These are phyloP conservation scores for Bellardia bayeri DNA, from an alignment of 2,888 invertebrate species.

Conservation along the genomic window DNA sequence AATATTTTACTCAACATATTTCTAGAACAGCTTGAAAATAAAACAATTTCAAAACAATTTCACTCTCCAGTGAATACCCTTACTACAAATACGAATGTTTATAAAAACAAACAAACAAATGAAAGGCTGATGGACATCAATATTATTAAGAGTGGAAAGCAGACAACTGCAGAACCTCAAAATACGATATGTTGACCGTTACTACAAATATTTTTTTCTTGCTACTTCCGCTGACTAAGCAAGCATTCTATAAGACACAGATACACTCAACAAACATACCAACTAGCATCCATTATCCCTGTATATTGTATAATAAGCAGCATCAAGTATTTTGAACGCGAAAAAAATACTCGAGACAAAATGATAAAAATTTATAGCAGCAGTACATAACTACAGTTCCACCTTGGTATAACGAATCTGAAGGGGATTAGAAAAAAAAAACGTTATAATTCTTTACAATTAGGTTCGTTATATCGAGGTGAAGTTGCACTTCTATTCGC, in stretches of 20 bases:
- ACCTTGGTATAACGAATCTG: too few relatives aligned
- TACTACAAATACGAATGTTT: neutral
- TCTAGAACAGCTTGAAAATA: too few relatives aligned
- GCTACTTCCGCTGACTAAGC: conserved; percentile 49
- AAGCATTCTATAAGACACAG: neutral
- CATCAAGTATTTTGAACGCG: conserved; percentile 12
- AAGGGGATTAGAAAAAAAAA: too few relatives aligned
- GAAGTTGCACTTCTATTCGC: too few relatives aligned
- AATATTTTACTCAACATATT: neutral
- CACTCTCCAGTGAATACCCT: conserved; percentile 9
- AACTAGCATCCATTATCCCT: conserved; percentile 12
- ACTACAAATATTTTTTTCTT: neutral
- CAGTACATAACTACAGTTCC: too few relatives aligned
- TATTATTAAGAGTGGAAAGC: conserved; percentile 30
- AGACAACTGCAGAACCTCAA: conserved; percentile 22
- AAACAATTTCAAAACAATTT: neutral
- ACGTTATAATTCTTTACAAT: too few relatives aligned
- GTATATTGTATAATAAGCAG: neutral
- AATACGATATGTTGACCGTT: conserved; percentile 28
- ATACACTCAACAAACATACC: neutral
- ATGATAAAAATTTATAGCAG: conserved; percentile 41
- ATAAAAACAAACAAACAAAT: conserved; percentile 28
- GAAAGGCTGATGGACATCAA: conserved; percentile 49
- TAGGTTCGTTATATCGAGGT: too few relatives aligned
- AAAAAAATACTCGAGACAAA: conserved; percentile 26